Percentiles rank a stretch among this genome's conserved stretches.
These are phyloP conservation scores for Orthonyx spaldingii DNA, from an alignment of 2,113 vertebrate genomes.

Conservation along the genomic window DNA sequence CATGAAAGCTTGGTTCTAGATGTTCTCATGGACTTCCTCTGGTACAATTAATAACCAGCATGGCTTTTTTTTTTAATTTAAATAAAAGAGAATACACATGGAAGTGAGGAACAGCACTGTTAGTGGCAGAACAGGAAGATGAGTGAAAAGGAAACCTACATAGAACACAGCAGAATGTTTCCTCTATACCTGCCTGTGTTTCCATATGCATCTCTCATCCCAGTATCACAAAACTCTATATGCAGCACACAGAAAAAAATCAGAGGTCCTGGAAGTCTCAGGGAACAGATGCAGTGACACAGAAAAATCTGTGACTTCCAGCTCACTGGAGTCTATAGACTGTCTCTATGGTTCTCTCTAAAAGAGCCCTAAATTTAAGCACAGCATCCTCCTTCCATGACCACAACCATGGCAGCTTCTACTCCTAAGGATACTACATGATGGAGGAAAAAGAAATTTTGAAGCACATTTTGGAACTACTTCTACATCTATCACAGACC, in stretches of 20 bases:
- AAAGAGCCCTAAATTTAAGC: not conserved
- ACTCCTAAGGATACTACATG: not conserved
- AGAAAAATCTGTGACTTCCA: not conserved
- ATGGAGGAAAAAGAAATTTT: not conserved
- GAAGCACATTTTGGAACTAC: not conserved
- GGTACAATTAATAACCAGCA: not conserved
- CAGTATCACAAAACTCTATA: not conserved
- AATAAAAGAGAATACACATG: not conserved
- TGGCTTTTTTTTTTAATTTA: too few species aligned
- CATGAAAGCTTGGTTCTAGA: not conserved
- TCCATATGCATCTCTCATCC: not conserved
- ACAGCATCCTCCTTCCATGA: not conserved
- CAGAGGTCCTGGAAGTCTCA: not conserved
- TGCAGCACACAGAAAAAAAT: not conserved
- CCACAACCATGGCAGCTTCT: not conserved
- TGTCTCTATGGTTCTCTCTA: not conserved
- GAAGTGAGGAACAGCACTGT: not conserved
- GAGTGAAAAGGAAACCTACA: not conserved
- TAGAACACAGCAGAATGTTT: not conserved
- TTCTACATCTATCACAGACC: constrained; percentile 62
- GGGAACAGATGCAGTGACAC: not conserved
- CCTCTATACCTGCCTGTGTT: not conserved
- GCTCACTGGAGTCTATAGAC: not conserved
- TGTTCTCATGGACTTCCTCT: not conserved
- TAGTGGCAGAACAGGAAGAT: not conserved